Evolutionary conservation across 2,113 vertebrate genomes (phyloP).

Genomic region (Chaetorhynchus papuensis): DNA sequence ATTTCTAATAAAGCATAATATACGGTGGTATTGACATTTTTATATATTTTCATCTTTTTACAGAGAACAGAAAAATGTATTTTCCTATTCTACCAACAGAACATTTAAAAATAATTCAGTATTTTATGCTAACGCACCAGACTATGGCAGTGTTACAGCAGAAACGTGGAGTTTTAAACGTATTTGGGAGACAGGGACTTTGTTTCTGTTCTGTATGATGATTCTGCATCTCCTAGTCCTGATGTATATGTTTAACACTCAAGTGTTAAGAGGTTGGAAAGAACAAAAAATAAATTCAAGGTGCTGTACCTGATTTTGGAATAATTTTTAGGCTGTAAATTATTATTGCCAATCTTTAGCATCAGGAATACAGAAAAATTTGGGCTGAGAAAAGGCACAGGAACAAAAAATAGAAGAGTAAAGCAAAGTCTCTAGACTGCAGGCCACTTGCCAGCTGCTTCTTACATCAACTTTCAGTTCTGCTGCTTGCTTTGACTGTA

Average conservation of each 20-base stretch:
- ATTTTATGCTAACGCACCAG: neutral
- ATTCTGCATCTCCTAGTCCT: neutral
- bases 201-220: neutral
- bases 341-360: neutral
- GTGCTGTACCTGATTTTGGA: neutral
- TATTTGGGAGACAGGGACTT: neutral
- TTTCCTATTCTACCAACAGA: neutral
- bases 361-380: neutral
- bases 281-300: neutral
- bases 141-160: neutral
- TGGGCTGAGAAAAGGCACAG: neutral
- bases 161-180: neutral
- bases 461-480: neutral
- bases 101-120: neutral
- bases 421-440: neutral
- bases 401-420: neutral
- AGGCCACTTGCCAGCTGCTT: neutral
- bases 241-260: neutral
- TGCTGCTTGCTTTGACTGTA: constrained; percentile 7
- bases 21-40: neutral
- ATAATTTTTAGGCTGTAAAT: neutral
- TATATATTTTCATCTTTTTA: neutral
- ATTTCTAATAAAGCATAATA: neutral
- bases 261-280: neutral
- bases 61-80: neutral